Evolutionary conservation across 2,888 invertebrate species (phyloP), one percentile per base, ranked within the genome.

Genomic region (Apodemia mormo): DNA sequence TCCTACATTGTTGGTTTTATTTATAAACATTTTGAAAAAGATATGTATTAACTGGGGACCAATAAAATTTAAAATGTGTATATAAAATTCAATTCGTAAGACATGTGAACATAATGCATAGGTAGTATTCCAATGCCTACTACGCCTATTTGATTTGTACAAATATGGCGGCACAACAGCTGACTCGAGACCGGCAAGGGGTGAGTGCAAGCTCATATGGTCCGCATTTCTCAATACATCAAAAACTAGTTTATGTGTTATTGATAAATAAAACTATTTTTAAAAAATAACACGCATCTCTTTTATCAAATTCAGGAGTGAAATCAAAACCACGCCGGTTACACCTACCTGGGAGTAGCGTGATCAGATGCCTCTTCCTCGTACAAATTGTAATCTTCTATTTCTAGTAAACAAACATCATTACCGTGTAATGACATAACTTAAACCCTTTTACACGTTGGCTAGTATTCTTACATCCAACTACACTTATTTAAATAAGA

Each of bases 151-250:
- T 87, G 85, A 86, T 88, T 87, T 84, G 84, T 85, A 89, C 89
- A 92, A 94, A 94, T 92, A 94, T 94, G 93, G 93, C 93, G 90
- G 92, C 85, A 85, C 89, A 94, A 94, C 93, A 94, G 93, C 93
- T 94, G 93, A 94, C 93, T 93, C 90, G 80, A 79, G 82, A 85
- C 93, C 92, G 92, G 90, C 86, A 89, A 89, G 88, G 87, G 86
- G 87, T 86, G 89, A 86, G 85, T 87, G 86, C 82, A 79, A 84
- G 82, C 82, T 88, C 86, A 84, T 86, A 87, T 85, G 84, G 85
- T 79, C 79, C 30, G 52, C 54, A 68, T 68, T 68, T 68, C 54
- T 40, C 10, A 52, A 54, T 33, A 33, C 49, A 49, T 65, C 22
- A 43, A 30, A 40, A 30, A 2, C 33, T 64, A 22, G 45, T 37